Conservation (phyloP, 2,888 invertebrate species). For the Synergus umbraculus region DNA sequence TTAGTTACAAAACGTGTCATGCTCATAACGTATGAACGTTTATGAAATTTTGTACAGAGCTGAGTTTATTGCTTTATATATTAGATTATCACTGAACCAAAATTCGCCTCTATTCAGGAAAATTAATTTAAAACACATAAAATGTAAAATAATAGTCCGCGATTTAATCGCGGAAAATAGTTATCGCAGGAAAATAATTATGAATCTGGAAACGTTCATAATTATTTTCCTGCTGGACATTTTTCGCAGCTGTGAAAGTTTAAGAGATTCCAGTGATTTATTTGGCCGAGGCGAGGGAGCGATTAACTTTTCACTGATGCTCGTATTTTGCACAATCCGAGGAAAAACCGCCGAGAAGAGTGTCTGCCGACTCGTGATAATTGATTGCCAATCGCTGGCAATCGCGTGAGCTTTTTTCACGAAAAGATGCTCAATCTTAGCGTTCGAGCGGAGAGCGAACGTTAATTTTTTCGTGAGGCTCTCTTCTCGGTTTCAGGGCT, state of each 20-base stretch:
- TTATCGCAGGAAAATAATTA: not conserved
- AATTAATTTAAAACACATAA: not conserved
- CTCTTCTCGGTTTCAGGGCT: not conserved
- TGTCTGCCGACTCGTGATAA: slow-evolving; percentile 25
- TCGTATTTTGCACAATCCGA: slow-evolving; percentile 15
- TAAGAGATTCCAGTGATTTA: slow-evolving; percentile 31
- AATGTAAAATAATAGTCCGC: no score
- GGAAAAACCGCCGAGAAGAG: slow-evolving; percentile 7
- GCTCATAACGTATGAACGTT: slow-evolving; percentile 5
- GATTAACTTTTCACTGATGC: slow-evolving; percentile 27
- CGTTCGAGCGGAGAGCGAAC: not conserved
- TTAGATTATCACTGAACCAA: not conserved
- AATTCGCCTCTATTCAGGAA: no score
- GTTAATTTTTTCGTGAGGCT: slow-evolving; percentile 9
- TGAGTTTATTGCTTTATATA: slow-evolving; percentile 1
- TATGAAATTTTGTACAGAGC: slow-evolving; percentile 32
- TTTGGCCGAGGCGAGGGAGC: slow-evolving; percentile 3
- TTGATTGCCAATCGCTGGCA: slow-evolving; percentile 26
- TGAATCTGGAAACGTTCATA: not conserved
- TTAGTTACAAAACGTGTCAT: slow-evolving; percentile 30
- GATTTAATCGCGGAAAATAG: not conserved
- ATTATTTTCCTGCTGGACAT: not conserved
- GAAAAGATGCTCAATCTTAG: not conserved
- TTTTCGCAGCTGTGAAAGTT: not conserved
- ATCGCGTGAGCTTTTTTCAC: slow-evolving; percentile 15